Conservation (phyloP, 1,140 invertebrate genomes). For the Rhopalosiphum padi region DNA sequence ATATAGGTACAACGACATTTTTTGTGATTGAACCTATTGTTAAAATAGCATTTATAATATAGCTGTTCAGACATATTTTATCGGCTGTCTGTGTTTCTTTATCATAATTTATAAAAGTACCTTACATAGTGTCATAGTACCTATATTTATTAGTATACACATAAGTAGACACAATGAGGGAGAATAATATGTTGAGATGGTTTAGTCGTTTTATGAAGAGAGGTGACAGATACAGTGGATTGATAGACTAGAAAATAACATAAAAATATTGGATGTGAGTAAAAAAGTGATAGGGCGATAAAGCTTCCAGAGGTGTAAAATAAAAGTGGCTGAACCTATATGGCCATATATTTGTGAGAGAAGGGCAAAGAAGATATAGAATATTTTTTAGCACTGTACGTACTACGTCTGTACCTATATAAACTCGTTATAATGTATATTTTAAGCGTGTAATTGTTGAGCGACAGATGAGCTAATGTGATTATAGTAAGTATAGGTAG, state of each 20-base stretch:
- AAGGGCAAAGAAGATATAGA: neutral
- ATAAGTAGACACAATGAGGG: no score
- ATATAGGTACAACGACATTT: no score
- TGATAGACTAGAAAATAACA: no score
- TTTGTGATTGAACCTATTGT: neutral
- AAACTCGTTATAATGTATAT: neutral
- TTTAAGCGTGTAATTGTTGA: neutral
- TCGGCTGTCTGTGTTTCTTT: neutral
- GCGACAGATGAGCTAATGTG: neutral
- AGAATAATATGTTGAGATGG: neutral
- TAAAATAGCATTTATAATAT: neutral
- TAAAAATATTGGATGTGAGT: no score
- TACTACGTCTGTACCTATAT: neutral
- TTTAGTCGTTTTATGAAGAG: neutral
- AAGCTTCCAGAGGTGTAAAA: neutral
- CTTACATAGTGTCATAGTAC: no score
- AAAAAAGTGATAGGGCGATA: neutral
- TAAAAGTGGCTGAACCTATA: neutral
- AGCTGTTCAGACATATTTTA: neutral
- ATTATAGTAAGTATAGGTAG: neutral
- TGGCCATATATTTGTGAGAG: neutral
- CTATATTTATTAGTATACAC: no score
- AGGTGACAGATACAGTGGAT: neutral
- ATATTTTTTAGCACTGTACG: neutral
- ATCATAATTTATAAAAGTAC: neutral